Evolutionary conservation across 2,888 invertebrate species (phyloP), one percentile per base, ranked within the genome.

Genomic region (Drosophila kambysellisi): DNA sequence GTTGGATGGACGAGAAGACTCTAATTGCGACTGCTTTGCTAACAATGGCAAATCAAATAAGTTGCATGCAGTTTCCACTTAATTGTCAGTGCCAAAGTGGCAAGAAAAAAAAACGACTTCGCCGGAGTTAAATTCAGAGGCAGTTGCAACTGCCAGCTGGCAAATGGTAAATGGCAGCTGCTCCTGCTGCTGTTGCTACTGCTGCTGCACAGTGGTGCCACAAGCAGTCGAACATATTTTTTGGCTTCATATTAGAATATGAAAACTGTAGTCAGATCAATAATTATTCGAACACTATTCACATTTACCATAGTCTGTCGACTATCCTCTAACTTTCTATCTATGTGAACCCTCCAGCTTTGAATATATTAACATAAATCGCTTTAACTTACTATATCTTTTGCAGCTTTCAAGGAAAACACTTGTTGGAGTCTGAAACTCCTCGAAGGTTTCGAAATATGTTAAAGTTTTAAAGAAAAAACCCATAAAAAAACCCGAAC

Each of bases 31-130:
- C 82, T 69, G 74, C 82, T 69, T 82, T 74, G 74, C 82, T 74
- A 82, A 79, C 71, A 80, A 83, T 82, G 83, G 71, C 85, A 84
- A 82, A 84, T 82, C 81, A 82, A 82, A 82, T 84, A 82, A 82
- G 82, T 79, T 82, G 79, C 79, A 72, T 84, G 81, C 85, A 75
- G 75, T 68, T 81, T 71, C 79, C 66, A 84, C 82, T 87, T 90
- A 85, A 85, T 85, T 85, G 91, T 79, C 79, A 81, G 88, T 86
- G 89, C 84, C 89, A 85, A 90, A 90, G 85, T 81, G 88, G 72
- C 88, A 78, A 79, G 70, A 74, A 90, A 70, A 65, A 68, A 65
- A 68, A 67, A 73, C 53, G 52, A 35, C 37, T 12, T 35, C 30
- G 37, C 9, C 12, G 20, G 3, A 25, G 46, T 8, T 15, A 15